phyloP scores from a whole-genome alignment of 2,113 vertebrate species.

The Nyctibius bracteatus region DNA sequence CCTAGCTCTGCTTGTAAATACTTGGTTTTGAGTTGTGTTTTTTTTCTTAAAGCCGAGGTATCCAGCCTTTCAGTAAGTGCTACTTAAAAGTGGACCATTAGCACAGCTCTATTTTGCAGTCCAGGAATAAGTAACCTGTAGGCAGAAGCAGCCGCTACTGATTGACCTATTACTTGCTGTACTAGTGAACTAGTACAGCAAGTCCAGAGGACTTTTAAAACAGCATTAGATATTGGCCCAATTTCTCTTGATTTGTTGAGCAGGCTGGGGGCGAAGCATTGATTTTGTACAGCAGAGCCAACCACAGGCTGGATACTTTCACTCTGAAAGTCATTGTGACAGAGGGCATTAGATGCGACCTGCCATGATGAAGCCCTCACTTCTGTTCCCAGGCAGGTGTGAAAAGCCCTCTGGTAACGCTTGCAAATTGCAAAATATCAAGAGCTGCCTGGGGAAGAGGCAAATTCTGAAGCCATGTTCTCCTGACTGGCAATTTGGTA shows the following conservation, averaged over 20 bases:
- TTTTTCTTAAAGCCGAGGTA: neutral
- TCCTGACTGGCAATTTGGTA: slow-evolving; percentile 44
- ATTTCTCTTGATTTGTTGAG: slow-evolving; percentile 14
- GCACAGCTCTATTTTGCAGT: neutral
- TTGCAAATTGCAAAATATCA: slow-evolving; percentile 53
- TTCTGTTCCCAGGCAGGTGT: slow-evolving; percentile 40
- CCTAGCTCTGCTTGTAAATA: neutral
- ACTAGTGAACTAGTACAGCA: too few species aligned
- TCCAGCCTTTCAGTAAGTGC: neutral
- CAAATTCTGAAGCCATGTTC: neutral
- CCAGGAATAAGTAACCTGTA: neutral
- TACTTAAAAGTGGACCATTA: neutral
- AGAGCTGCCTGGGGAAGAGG: slow-evolving; percentile 26
- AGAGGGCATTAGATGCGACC: slow-evolving; percentile 9
- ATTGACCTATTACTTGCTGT: neutral
- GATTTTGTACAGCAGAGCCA: neutral
- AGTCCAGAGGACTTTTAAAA: neutral
- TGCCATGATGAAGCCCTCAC: neutral
- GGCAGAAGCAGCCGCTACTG: neutral
- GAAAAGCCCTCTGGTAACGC: slow-evolving; percentile 49
- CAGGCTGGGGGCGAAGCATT: neutral
- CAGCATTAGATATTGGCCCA: neutral
- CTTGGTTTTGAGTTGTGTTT: neutral
- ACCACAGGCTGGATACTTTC: neutral
- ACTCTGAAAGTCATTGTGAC: slow-evolving; percentile 25